A percentile compares a stretch with the other conserved stretches of the same genome.
phyloP scores from a whole-genome alignment of 2,888 invertebrate species.

The Leptogaster cylindrica region DNA sequence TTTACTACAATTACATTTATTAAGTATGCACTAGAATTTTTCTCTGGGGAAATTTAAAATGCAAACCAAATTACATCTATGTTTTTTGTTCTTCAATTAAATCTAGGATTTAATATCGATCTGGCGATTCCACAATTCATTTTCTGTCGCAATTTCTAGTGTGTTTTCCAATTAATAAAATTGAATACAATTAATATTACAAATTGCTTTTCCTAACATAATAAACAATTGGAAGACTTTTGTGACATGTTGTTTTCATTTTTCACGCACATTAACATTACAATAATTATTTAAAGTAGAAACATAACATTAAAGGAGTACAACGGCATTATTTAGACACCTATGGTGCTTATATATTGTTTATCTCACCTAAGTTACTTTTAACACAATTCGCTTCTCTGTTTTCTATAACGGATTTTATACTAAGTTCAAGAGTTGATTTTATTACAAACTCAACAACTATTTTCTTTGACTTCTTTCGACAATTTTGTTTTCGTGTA shows the following conservation, averaged over 20 bases:
- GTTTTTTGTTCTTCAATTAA: background rate
- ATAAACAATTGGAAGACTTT: slow-evolving; percentile 29
- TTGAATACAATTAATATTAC: slow-evolving; percentile 1
- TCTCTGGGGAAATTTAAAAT: slow-evolving; percentile 1
- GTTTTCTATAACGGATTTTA: background rate
- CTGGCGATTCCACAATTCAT: background rate
- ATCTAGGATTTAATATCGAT: slow-evolving; percentile 17
- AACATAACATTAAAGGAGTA: too few relatives aligned
- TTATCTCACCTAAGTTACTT: background rate
- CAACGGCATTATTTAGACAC: too few relatives aligned
- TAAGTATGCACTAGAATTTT: slow-evolving; percentile 17
- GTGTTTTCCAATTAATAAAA: background rate
- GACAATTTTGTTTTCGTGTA: too few relatives aligned
- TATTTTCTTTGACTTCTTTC: background rate
- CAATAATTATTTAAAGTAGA: background rate
- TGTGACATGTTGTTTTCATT: slow-evolving; percentile 28
- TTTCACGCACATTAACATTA: slow-evolving; percentile 1
- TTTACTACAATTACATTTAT: slow-evolving; percentile 1
- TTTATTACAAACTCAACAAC: background rate
- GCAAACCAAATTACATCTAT: background rate
- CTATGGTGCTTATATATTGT: background rate
- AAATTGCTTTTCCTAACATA: slow-evolving; percentile 4
- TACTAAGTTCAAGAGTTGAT: slow-evolving; percentile 11
- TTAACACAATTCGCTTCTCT: slow-evolving; percentile 4
- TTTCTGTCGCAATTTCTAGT: background rate